A percentile compares a stretch with the other conserved stretches of the same genome.
phyloP scores from a whole-genome alignment of 2,888 invertebrate genomes.

The Melanargia galathea region DNA sequence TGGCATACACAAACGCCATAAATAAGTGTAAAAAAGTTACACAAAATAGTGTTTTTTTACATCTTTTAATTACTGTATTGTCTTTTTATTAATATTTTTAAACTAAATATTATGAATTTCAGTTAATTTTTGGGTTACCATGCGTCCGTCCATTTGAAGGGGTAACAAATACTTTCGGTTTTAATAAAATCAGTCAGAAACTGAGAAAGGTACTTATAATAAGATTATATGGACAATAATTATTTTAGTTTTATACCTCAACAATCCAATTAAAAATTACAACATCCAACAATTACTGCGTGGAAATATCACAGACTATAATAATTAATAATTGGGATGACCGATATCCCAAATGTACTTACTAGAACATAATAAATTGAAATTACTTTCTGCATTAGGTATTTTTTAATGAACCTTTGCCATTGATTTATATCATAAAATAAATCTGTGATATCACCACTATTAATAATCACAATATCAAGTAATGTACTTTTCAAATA shows the following conservation, averaged over 20 bases:
- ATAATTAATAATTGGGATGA: too few species aligned
- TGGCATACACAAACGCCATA: too few species aligned
- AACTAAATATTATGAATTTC: background rate
- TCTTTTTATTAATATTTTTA: background rate
- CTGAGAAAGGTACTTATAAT: background rate
- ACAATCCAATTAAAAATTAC: background rate
- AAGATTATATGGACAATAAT: background rate
- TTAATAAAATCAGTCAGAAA: too few species aligned
- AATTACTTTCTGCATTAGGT: background rate
- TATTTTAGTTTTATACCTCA: background rate
- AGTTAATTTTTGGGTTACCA: too few species aligned
- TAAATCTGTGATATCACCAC: slow-evolving; percentile 12
- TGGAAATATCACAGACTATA: slow-evolving; percentile 13
- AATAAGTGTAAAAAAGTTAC: background rate
- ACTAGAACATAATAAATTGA: background rate
- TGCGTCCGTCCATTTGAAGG: too few species aligned
- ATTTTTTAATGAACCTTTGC: background rate
- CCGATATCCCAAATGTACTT: too few species aligned
- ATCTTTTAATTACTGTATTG: background rate
- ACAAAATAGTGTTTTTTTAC: background rate
- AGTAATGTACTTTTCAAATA: background rate
- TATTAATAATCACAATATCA: slow-evolving; percentile 1
- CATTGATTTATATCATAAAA: background rate
- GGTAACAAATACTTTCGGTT: too few species aligned
- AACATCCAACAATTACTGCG: background rate